Base-by-base conservation (phyloP, 2,113 vertebrate species). In the Lucifuga dentata region DNA sequence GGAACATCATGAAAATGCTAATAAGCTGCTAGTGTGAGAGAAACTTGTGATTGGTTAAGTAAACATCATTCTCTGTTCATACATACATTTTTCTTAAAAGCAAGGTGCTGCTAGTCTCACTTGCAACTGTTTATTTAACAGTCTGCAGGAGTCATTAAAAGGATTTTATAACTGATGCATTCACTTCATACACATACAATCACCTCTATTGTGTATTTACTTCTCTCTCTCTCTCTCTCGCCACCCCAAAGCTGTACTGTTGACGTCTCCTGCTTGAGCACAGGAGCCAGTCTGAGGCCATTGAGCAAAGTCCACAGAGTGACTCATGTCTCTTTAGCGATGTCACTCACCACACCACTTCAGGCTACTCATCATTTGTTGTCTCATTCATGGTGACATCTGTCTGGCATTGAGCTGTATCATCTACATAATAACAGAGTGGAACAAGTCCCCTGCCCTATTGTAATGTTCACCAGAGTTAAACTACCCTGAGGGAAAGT, bases 361-460 rank as follows among this genome's bases (percentile, higher is more conserved):
- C 52, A 75, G 13, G 62, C 45, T 19, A 24, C 70, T 86, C 74
- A 78, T 67, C 68, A 60, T 2, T 20, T 50, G 23, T 24, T 16
- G 63, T 81, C 76, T 85, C 80, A 68, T 57, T 77, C 41, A 44
- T 63, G 64, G 57, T 76, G 80, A 82, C 82, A 78, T 85, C 73
- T 78, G 82, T 78, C 81, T 84, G 78, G 62, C 63, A 63, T 51
- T 65, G 68, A 44, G 11, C 49, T 80, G 68, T 60, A 68, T 73
- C 51, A 70, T 75, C 48, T 36, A 41, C 63, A 44, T 82, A 80
- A 86, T 84, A 68, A 85, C 82, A 88, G 59, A 72, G 49, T 70
- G 59, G 46, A 73, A 60, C 57, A 49, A 20, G 73, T 50, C 45
- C 53, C 50, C 71, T 56, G 57, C 56, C 19, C 48, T 33, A 78